These are phyloP conservation scores for Patella pellucida DNA, from an alignment of 2,888 invertebrate genomes.

Conservation along the genomic window DNA sequence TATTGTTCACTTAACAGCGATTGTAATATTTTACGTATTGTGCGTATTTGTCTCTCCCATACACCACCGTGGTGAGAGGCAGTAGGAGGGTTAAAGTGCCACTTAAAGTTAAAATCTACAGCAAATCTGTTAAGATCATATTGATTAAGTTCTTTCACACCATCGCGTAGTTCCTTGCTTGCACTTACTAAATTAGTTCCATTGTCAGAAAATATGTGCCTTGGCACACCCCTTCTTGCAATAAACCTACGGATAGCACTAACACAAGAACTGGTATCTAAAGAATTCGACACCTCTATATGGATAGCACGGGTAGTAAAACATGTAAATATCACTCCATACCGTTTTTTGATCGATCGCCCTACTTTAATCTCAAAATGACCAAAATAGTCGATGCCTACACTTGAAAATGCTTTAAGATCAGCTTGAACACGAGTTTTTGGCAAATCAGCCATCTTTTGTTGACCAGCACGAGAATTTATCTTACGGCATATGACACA, in stretches of 20 bases:
- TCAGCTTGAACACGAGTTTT: background rate
- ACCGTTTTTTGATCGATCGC: background rate
- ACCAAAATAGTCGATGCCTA: background rate
- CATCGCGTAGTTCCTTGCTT: conserved; percentile 8
- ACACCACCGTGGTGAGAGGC: conserved; percentile 17
- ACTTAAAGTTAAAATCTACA: background rate
- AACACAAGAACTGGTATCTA: background rate
- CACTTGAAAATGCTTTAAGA: background rate
- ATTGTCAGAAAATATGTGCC: conserved; percentile 10
- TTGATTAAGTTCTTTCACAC: conserved; percentile 8
- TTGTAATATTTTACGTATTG: background rate
- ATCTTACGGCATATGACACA: conserved; percentile 7
- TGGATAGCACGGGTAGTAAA: background rate
- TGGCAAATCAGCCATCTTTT: conserved; percentile 12
- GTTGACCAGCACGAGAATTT: conserved; percentile 2
- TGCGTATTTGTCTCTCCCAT: conserved; percentile 14
- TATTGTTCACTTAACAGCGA: background rate
- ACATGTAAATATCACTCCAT: conserved; percentile 13
- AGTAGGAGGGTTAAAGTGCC: conserved; percentile 13
- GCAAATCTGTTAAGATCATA: background rate
- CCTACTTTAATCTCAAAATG: conserved; percentile 9
- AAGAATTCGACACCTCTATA: background rate
- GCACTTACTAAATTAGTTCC: conserved; percentile 12
- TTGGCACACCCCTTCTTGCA: conserved; percentile 3
- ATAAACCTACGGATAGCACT: background rate